Conservation (phyloP, 2,888 invertebrate species). For the Carterocephalus palaemon region DNA sequence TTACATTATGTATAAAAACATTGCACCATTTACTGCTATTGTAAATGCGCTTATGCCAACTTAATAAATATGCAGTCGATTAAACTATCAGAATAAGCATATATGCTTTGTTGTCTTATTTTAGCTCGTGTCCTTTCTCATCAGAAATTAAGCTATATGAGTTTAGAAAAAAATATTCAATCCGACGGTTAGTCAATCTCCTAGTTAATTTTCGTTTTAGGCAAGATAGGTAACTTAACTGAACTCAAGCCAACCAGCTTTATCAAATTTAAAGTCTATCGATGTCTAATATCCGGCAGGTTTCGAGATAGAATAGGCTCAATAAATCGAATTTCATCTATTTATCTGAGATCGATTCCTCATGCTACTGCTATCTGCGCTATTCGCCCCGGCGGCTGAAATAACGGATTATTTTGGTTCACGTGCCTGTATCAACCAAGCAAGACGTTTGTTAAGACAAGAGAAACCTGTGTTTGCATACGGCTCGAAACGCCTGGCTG, state of each 20-base stretch:
- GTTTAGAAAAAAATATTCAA: too few species aligned
- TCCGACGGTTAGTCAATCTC: too few species aligned
- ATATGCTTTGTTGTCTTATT: too few species aligned
- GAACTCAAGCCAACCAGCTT: too few species aligned
- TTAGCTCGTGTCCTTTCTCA: too few species aligned
- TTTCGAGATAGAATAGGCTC: constrained; percentile 16
- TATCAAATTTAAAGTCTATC: constrained; percentile 7
- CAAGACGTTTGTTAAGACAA: constrained; percentile 29
- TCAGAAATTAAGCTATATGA: too few species aligned
- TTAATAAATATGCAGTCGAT: too few species aligned
- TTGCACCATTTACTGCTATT: constrained; percentile 1
- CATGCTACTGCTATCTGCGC: constrained; percentile 20
- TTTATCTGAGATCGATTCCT: constrained; percentile 19
- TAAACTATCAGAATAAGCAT: too few species aligned
- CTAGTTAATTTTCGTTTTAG: too few species aligned
- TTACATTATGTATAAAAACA: constrained; percentile 6
- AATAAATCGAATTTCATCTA: constrained; percentile 22
- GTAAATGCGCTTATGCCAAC: too few species aligned
- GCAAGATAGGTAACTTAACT: too few species aligned
- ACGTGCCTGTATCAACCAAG: constrained; percentile 22
- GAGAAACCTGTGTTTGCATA: constrained; percentile 27
- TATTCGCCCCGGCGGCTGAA: constrained; percentile 10
- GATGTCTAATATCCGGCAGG: constrained; percentile 16
- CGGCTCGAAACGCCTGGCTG: constrained; percentile 12
- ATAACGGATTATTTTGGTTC: constrained; percentile 25